Conservation (phyloP, 2,888 invertebrate species). For the Alviniconcha strummeri region DNA sequence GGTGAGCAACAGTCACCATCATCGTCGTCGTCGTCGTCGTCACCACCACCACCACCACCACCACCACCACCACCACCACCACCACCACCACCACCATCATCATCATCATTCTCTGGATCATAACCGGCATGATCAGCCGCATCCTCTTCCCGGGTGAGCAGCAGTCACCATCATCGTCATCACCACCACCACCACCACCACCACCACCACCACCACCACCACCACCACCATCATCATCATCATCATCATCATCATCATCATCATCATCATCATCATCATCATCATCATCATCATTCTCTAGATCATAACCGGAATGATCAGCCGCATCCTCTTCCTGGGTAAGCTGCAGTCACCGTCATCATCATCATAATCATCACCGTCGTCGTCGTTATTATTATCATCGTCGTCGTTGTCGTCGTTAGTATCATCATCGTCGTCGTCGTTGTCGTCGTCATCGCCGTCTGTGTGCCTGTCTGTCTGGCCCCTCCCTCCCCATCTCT, state of each 20-base stretch:
- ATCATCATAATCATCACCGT: too few relatives aligned
- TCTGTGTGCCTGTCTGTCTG: not conserved
- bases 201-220: conserved; percentile 6
- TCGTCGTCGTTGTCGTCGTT: not conserved
- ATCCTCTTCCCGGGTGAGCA: conserved; percentile 74
- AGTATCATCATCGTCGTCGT: not conserved
- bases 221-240: conserved; percentile 5
- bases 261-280: conserved; percentile 72
- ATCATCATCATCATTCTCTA: conserved; percentile 75
- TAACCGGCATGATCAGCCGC: conserved; percentile 76
- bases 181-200: not conserved
- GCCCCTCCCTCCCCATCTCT: too few relatives aligned
- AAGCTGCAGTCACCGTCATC: conserved; percentile 18
- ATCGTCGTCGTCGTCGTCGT: too few relatives aligned
- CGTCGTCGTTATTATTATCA: too few relatives aligned
- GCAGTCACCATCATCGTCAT: too few relatives aligned
- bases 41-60: too few relatives aligned
- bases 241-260: not conserved
- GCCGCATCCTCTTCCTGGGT: conserved; percentile 75
- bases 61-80: too few relatives aligned
- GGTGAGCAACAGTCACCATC: conserved; percentile 55
- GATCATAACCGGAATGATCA: conserved; percentile 76
- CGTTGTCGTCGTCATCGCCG: not conserved
- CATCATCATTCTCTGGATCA: conserved; percentile 73
- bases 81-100: too few relatives aligned